phyloP scores from a whole-genome alignment of 2,888 invertebrate species.

The Rotaria macrura region DNA sequence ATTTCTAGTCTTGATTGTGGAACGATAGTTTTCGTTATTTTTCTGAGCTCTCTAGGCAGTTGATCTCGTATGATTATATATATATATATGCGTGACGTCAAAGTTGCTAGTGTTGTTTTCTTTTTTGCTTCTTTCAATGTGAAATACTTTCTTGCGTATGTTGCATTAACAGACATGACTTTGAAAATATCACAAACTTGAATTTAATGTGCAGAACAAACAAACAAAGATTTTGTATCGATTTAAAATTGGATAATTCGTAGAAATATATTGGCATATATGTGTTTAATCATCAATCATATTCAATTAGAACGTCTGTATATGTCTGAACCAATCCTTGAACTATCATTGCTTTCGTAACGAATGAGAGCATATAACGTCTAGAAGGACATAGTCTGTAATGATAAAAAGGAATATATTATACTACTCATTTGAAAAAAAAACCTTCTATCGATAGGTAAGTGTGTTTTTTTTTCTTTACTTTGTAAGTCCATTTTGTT shows the following conservation, averaged over 20 bases:
- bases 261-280: background rate
- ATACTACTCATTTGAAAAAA: background rate
- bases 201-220: background rate
- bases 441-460: background rate
- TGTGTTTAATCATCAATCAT: background rate
- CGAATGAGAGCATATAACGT: background rate
- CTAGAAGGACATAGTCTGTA: background rate
- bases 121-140: too few species aligned
- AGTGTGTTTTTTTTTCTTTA: background rate
- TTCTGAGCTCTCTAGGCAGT: too few species aligned
- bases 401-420: background rate
- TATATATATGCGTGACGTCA: too few species aligned
- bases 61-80: too few species aligned
- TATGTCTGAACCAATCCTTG: background rate
- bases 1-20: too few species aligned
- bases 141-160: too few species aligned
- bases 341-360: constrained; percentile 4
- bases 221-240: background rate
- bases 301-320: background rate
- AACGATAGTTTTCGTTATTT: too few species aligned
- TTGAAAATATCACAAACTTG: too few species aligned
- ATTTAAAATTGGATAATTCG: background rate
- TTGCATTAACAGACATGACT: too few species aligned
- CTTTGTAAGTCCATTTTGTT: background rate
- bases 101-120: too few species aligned